These are phyloP conservation scores for Teleiodes luculella DNA, from an alignment of 2,888 invertebrate species.

Conservation along the genomic window DNA sequence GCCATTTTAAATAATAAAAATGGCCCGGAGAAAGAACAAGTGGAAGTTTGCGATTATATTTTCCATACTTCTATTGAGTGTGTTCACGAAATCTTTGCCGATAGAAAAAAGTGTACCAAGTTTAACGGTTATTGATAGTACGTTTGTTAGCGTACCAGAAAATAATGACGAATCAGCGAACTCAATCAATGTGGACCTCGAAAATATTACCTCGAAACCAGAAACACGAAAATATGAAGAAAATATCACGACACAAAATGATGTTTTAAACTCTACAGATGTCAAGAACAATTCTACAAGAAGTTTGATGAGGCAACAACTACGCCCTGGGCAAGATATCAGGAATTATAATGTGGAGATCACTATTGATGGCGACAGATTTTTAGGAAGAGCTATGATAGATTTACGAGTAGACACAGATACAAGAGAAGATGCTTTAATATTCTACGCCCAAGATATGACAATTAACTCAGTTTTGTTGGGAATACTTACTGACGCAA, in stretches of 20 bases:
- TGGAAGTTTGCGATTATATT: constrained; percentile 16
- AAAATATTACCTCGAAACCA: background rate
- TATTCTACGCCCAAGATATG: constrained; percentile 39
- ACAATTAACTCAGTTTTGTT: constrained; percentile 35
- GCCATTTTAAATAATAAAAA: constrained; percentile 16
- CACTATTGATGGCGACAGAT: constrained; percentile 34
- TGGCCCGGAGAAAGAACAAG: constrained; percentile 16
- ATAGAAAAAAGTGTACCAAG: constrained; percentile 9
- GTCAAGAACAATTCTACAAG: background rate
- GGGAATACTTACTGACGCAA: constrained; percentile 32
- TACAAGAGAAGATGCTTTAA: constrained; percentile 35
- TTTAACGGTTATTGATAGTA: constrained; percentile 2
- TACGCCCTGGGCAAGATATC: constrained; percentile 48
- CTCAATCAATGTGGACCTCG: background rate
- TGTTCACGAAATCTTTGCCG: constrained; percentile 15
- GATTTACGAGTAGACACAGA: constrained; percentile 30
- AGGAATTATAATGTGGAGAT: constrained; percentile 40
- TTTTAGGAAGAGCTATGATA: constrained; percentile 37
- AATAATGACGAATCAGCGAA: background rate
- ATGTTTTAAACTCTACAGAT: background rate
- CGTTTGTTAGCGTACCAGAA: constrained; percentile 4
- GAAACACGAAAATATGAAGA: background rate
- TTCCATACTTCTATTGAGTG: constrained; percentile 12
- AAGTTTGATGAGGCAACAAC: constrained; percentile 27
- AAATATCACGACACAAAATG: constrained; percentile 14